Evolutionary conservation across 1,140 invertebrate genomes (phyloP).

Genomic region (Agrypnia vestita): DNA sequence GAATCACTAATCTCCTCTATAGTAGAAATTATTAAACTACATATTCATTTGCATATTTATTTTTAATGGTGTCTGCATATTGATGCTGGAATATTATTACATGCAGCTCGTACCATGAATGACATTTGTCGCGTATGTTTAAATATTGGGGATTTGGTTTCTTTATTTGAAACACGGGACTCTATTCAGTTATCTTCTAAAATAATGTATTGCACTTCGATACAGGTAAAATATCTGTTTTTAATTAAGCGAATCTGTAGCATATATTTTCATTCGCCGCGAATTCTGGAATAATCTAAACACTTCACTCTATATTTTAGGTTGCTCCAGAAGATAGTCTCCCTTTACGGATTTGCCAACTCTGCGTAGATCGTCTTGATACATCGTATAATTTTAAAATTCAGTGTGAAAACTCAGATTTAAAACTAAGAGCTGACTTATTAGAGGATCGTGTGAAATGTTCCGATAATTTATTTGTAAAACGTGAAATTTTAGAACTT

Average conservation of each 20-base stretch:
- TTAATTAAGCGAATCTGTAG: too few relatives aligned
- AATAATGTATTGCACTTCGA: constrained; percentile 57
- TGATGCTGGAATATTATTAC: not conserved
- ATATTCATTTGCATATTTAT: too few relatives aligned
- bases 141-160: constrained; percentile 43
- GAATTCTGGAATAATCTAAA: not conserved
- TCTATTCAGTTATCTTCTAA: constrained; percentile 49
- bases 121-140: constrained; percentile 57
- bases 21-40: too few relatives aligned
- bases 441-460: not conserved
- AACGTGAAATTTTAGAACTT: not conserved
- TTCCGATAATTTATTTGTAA: not conserved
- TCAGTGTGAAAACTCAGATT: constrained; percentile 66
- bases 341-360: constrained; percentile 65
- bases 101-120: constrained; percentile 32
- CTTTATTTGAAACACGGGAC: constrained; percentile 48
- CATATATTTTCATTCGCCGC: too few relatives aligned
- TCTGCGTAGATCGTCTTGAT: constrained; percentile 64
- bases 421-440: constrained; percentile 22
- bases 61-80: too few relatives aligned
- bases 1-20: too few relatives aligned
- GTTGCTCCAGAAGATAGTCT: constrained; percentile 66
- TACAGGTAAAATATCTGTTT: constrained; percentile 29
- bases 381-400: constrained; percentile 66
- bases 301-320: constrained; percentile 62